phyloP scores from a whole-genome alignment of 2,888 invertebrate genomes.

The Drosophila rubida region DNA sequence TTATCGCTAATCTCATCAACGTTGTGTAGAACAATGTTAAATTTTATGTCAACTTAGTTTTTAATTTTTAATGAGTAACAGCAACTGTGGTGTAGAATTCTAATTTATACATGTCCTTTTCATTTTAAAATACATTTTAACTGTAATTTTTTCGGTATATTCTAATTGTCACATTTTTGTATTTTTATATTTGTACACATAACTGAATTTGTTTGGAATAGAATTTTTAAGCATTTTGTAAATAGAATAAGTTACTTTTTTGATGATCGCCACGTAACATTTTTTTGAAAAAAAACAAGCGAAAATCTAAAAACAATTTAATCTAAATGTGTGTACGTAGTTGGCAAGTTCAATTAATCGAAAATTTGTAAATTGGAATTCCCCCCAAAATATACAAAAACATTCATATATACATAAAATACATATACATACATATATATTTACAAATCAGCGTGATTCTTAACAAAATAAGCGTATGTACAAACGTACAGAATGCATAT shows the following conservation, averaged over 20 bases:
- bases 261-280: constrained; percentile 46
- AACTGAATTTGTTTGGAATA: constrained; percentile 28
- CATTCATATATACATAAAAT: constrained; percentile 27
- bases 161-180: constrained; percentile 24
- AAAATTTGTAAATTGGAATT: constrained; percentile 42
- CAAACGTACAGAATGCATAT: not conserved
- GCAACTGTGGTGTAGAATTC: constrained; percentile 3
- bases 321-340: constrained; percentile 69
- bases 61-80: constrained; percentile 6
- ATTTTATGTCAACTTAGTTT: constrained; percentile 11
- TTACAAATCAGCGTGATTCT: constrained; percentile 60
- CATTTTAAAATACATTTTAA: constrained; percentile 6
- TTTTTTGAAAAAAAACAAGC: constrained; percentile 28
- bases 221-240: constrained; percentile 57
- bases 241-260: constrained; percentile 68
- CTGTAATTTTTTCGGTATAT: constrained; percentile 22
- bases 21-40: not conserved
- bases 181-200: constrained; percentile 50
- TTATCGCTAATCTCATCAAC: not conserved
- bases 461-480: constrained; percentile 44
- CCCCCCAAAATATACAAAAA: constrained; percentile 28
- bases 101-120: not conserved
- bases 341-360: constrained; percentile 58
- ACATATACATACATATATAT: constrained; percentile 49
- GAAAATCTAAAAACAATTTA: constrained; percentile 27